Evolutionary conservation across 1,140 invertebrate species (phyloP).

Genomic region (Zaprionus nigranus): DNA sequence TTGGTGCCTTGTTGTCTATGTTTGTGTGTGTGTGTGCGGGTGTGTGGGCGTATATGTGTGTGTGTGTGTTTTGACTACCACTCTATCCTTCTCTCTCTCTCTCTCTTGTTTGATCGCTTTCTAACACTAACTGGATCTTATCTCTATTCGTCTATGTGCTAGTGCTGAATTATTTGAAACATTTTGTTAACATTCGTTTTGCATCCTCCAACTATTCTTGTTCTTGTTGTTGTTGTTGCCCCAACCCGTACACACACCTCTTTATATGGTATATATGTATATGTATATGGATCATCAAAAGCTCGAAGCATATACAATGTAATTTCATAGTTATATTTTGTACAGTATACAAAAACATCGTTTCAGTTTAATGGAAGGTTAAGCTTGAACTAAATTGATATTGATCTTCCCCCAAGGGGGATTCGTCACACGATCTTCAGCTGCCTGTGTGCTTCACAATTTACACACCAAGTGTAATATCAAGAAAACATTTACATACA

Average conservation of each 20-base stretch:
- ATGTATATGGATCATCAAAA: background rate
- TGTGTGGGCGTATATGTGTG: background rate
- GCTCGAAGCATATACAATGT: constrained; percentile 21
- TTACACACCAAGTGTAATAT: constrained; percentile 3
- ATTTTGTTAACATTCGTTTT: constrained; percentile 63
- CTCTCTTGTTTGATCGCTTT: background rate
- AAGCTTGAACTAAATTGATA: background rate
- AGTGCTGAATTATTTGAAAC: constrained; percentile 76
- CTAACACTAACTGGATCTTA: constrained; percentile 33
- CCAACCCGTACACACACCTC: background rate
- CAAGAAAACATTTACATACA: constrained; percentile 18
- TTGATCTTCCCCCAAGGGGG: background rate
- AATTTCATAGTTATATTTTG: constrained; percentile 39
- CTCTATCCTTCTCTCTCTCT: constrained; percentile 4
- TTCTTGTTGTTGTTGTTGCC: background rate
- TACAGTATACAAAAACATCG: constrained; percentile 37
- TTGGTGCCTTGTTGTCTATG: constrained; percentile 50
- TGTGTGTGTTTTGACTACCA: constrained; percentile 12
- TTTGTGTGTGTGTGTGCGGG: background rate
- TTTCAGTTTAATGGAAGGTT: background rate
- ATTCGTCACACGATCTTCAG: background rate
- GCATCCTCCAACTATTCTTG: background rate
- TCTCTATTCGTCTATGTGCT: constrained; percentile 62
- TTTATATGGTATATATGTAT: background rate
- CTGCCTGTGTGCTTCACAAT: constrained; percentile 14